A percentile compares a stretch with the other conserved stretches of the same genome.
Conservation (phyloP, 2,888 invertebrate genomes). For the Drosophila flavopinicola region DNA sequence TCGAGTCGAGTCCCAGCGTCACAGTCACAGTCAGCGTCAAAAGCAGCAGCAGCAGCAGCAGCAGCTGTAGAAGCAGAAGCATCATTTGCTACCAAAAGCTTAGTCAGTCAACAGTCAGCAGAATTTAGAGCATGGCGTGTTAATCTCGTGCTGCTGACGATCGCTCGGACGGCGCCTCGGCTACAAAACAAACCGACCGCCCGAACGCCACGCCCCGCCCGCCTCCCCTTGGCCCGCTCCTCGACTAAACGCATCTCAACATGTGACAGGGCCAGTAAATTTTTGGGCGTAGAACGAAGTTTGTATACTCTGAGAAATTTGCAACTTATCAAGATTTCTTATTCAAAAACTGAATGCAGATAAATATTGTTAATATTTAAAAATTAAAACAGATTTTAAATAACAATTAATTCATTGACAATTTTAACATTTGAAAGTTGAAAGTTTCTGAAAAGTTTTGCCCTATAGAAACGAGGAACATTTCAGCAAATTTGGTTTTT, state of each 20-base stretch:
- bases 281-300: conserved; percentile 2
- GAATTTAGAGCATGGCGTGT: conserved; percentile 54
- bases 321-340: neutral
- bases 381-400: too few relatives aligned
- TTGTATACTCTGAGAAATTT: conserved; percentile 19
- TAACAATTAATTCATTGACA: too few relatives aligned
- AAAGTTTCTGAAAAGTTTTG: too few relatives aligned
- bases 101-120: conserved; percentile 64
- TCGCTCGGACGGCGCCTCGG: conserved; percentile 46
- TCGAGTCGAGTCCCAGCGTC: conserved; percentile 25
- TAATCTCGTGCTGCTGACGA: conserved; percentile 67
- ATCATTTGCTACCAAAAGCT: conserved; percentile 72
- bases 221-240: neutral
- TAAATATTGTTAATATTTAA: too few relatives aligned
- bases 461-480: too few relatives aligned
- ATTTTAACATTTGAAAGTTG: too few relatives aligned
- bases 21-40: too few relatives aligned
- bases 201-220: neutral
- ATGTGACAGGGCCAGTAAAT: conserved; percentile 37
- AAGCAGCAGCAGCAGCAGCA: conserved; percentile 28
- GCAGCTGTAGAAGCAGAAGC: conserved; percentile 35
- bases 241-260: conserved; percentile 16
- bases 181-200: conserved; percentile 36
- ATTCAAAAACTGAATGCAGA: too few relatives aligned
- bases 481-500: too few relatives aligned